Conservation (phyloP, 2,888 invertebrate genomes). For the Lymantria dispar region DNA sequence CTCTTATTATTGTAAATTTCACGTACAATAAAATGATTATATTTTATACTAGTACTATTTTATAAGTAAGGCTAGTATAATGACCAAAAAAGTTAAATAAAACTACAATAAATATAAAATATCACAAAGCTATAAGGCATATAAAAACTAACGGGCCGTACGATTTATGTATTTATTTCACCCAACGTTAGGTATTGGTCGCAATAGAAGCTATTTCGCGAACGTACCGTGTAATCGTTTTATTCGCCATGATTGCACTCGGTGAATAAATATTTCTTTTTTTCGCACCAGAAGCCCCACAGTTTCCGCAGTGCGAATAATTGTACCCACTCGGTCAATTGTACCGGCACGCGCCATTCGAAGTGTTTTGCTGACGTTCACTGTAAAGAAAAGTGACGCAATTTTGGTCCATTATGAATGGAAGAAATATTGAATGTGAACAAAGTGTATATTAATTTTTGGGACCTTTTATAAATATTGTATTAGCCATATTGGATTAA, state of each 20-base stretch:
- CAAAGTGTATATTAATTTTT: background rate
- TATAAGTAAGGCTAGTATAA: too few relatives aligned
- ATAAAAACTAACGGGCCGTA: background rate
- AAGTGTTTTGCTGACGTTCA: conserved; percentile 64
- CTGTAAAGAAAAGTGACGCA: conserved; percentile 35
- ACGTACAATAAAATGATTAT: too few relatives aligned
- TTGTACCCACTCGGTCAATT: conserved; percentile 58
- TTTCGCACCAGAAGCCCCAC: conserved; percentile 41
- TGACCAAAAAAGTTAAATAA: background rate
- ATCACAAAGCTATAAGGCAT: background rate
- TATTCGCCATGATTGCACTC: conserved; percentile 62
- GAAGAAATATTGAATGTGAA: conserved; percentile 15
- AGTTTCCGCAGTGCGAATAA: conserved; percentile 54
- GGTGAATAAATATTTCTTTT: conserved; percentile 68
- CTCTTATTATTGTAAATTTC: too few relatives aligned
- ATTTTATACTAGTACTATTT: too few relatives aligned
- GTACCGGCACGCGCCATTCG: conserved; percentile 64
- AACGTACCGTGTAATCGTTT: conserved; percentile 58
- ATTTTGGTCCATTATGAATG: conserved; percentile 29
- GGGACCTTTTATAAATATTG: background rate
- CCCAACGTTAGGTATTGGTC: conserved; percentile 26
- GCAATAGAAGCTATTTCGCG: conserved; percentile 46
- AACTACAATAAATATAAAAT: background rate
- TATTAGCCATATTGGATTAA: background rate
- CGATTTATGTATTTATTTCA: conserved; percentile 9